Evolutionary conservation across 2,888 invertebrate genomes (phyloP), one percentile per base, ranked within the genome.

Genomic region (Melinaea marsaeus): DNA sequence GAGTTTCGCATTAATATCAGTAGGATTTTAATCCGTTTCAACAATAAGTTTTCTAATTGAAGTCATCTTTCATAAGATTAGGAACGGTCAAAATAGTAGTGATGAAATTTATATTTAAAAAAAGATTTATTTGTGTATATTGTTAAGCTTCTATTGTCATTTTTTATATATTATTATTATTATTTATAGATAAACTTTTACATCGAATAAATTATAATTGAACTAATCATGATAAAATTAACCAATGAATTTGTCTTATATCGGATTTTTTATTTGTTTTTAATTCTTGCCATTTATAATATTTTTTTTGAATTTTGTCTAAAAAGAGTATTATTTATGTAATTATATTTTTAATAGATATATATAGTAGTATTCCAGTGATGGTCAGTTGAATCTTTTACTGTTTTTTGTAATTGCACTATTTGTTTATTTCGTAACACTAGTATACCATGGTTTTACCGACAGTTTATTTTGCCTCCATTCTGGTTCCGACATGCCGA

Each of bases 391-490:
- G 32, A 7, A 32, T 32, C 32, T 51, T 46, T 46, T 32, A 32
- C 32, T 32, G 22, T 22, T n/a, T 48, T 48, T 48, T 7, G 13
- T n/a, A 51, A 51, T 32, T 11, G 7, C 42, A 51, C 7, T 51
- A 32, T 51, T 51, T 51, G 51, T 32, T 7, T 2, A 32, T 51
- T 51, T 32, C 32, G 32, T 32, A 51, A 32, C 51, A 51, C n/a
- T 46, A 46, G n/a, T 46, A 46, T 46, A 6, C 80, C 76, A 75
- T 76, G 80, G 78, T 81, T 84, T 77, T 77, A 84, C 81, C 78
- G 73, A 85, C 84, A 88, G 88, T 90, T 89, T 89, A 89, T 89
- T 88, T 85, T 86, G 79, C 86, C 86, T 88, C 88, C 88, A 89
- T 86, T 83, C 79, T 84, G 80, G 86, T 88, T 88, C 90, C 84